phyloP scores from a whole-genome alignment of 2,113 vertebrate genomes.

The Xiphophorus hellerii region DNA sequence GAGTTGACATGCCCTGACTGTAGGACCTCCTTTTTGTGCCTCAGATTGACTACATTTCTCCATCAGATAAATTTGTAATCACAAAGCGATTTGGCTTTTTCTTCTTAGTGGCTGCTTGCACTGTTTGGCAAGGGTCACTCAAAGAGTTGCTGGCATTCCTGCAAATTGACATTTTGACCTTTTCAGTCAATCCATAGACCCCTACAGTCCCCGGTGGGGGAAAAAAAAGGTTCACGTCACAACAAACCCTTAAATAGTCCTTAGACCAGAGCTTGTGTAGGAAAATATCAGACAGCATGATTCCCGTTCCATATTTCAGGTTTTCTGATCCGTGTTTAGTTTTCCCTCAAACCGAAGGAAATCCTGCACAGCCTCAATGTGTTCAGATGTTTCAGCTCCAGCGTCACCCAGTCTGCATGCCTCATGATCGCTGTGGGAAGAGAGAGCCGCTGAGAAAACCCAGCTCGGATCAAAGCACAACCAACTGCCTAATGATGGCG shows the following conservation, averaged over 20 bases:
- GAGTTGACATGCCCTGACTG: background rate
- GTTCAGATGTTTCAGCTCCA: background rate
- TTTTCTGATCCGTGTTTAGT: conserved; percentile 13
- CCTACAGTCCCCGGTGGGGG: conserved; percentile 21
- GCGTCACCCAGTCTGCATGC: background rate
- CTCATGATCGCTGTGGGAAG: background rate
- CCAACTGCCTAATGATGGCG: conserved; percentile 15
- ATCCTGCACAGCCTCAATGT: conserved; percentile 14
- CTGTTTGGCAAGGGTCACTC: background rate
- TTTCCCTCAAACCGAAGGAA: background rate
- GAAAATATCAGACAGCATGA: background rate
- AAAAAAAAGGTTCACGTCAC: background rate
- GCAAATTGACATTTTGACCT: conserved; percentile 48
- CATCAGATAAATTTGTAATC: background rate
- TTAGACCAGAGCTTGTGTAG: background rate
- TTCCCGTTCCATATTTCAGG: conserved; percentile 26
- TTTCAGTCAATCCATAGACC: conserved; percentile 4
- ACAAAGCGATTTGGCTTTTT: background rate
- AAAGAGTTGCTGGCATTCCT: conserved; percentile 16
- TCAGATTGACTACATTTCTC: too few relatives aligned
- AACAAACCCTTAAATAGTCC: too few relatives aligned
- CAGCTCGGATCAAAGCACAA: background rate
- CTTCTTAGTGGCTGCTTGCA: too few relatives aligned
- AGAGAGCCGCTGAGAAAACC: background rate
- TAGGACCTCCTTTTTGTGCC: background rate